Evolutionary conservation across 2,888 invertebrate genomes (phyloP).

Genomic region (Caradrina clavipalpis): DNA sequence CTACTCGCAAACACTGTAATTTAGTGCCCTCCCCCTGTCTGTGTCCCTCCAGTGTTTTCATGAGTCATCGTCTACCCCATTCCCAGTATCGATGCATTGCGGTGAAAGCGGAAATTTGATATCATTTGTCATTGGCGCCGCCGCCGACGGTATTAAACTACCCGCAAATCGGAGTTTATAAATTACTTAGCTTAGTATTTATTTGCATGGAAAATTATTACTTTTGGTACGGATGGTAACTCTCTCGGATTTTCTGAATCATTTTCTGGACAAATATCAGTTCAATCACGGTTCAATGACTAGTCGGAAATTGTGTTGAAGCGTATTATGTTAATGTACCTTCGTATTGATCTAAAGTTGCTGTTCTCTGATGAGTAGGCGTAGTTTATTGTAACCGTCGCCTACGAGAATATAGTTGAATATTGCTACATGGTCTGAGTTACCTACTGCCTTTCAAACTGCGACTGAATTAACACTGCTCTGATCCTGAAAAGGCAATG

Average conservation of each 20-base stretch:
- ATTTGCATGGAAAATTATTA: slow-evolving; percentile 16
- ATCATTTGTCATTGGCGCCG: slow-evolving; percentile 58
- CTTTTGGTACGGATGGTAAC: slow-evolving; percentile 25
- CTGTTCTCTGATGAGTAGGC: slow-evolving; percentile 44
- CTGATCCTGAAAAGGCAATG: slow-evolving; percentile 31
- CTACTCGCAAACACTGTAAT: slow-evolving; percentile 32
- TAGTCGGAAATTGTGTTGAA: slow-evolving; percentile 67
- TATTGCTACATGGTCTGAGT: slow-evolving; percentile 24
- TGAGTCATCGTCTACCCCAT: slow-evolving; percentile 59
- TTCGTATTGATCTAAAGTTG: slow-evolving; percentile 31
- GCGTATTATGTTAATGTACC: slow-evolving; percentile 35
- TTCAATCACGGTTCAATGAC: slow-evolving; percentile 69
- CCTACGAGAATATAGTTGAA: slow-evolving; percentile 35
- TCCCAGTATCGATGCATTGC: slow-evolving; percentile 54
- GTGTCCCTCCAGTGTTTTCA: slow-evolving; percentile 41
- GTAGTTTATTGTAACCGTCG: slow-evolving; percentile 37
- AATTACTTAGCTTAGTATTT: slow-evolving; percentile 18
- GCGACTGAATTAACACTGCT: background rate
- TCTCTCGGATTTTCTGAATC: slow-evolving; percentile 59
- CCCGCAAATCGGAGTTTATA: slow-evolving; percentile 26
- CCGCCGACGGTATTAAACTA: slow-evolving; percentile 29
- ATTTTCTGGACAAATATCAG: slow-evolving; percentile 69
- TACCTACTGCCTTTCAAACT: slow-evolving; percentile 18
- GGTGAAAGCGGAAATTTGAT: slow-evolving; percentile 49
- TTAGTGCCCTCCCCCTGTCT: slow-evolving; percentile 50